Percentiles rank a stretch among this genome's conserved stretches.
These are phyloP conservation scores for Pangasius djambal DNA, from an alignment of 2,797 vertebrate species.

Conservation along the genomic window DNA sequence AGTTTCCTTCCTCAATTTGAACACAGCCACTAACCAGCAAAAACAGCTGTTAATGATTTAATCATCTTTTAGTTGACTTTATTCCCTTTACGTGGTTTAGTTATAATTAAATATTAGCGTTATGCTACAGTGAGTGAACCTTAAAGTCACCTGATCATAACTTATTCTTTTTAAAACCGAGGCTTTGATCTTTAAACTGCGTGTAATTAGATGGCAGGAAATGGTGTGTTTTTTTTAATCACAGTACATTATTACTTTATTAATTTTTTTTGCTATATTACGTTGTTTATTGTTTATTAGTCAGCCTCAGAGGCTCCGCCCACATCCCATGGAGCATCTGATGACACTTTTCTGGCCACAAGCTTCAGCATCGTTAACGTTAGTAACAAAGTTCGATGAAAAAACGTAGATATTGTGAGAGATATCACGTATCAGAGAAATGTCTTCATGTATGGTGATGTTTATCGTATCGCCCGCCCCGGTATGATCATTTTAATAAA, in stretches of 20 bases:
- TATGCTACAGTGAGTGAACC: not conserved
- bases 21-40: not conserved
- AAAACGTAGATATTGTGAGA: not conserved
- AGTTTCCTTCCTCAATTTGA: not conserved
- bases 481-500: not conserved
- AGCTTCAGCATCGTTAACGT: not conserved
- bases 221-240: not conserved
- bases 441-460: not conserved
- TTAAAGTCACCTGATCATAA: not conserved
- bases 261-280: not conserved
- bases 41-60: too few species aligned
- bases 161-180: not conserved
- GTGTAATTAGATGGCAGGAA: not conserved
- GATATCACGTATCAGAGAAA: not conserved
- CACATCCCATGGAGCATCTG: not conserved
- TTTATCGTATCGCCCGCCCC: not conserved
- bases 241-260: not conserved
- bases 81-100: not conserved
- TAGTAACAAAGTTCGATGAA: not conserved
- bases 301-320: not conserved
- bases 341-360: not conserved
- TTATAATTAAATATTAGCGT: not conserved
- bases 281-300: not conserved
- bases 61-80: not conserved
- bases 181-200: not conserved